These are phyloP conservation scores for Gambusia affinis DNA, from an alignment of 2,113 vertebrate genomes.

Conservation along the genomic window DNA sequence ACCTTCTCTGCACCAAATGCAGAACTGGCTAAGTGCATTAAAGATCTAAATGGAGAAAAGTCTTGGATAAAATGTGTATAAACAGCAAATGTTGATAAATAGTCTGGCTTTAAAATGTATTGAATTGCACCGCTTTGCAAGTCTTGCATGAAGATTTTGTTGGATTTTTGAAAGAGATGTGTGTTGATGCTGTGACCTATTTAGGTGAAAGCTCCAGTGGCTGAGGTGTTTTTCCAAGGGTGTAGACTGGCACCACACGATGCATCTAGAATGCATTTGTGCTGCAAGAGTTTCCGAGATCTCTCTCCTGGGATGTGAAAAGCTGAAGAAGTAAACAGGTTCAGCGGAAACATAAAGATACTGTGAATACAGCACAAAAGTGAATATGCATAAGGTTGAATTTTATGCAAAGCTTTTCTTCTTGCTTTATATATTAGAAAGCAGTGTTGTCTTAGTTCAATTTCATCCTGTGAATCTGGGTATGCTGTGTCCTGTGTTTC, in stretches of 20 bases:
- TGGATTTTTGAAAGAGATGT: neutral
- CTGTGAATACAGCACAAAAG: neutral
- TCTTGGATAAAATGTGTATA: neutral
- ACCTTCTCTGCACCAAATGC: neutral
- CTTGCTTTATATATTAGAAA: neutral
- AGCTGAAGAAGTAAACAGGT: conserved; percentile 22
- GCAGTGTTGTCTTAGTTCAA: neutral
- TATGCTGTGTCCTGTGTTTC: neutral
- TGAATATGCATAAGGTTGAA: neutral
- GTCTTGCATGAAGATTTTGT: neutral
- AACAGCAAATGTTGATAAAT: neutral
- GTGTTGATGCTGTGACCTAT: conserved; percentile 14
- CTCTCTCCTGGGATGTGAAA: conserved; percentile 21
- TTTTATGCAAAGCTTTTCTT: neutral
- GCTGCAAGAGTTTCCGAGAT: conserved; percentile 31
- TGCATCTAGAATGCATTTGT: conserved; percentile 23
- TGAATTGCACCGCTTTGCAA: neutral
- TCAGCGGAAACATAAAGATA: neutral
- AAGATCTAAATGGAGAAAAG: neutral
- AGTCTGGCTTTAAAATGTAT: too few relatives aligned
- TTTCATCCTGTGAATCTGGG: neutral
- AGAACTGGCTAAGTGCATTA: neutral
- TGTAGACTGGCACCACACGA: conserved; percentile 13
- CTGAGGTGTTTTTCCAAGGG: conserved; percentile 28
- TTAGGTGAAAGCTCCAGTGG: conserved; percentile 6